Conservation (phyloP, 2,888 invertebrate species). For the Lordiphosa andalusiaca region DNA sequence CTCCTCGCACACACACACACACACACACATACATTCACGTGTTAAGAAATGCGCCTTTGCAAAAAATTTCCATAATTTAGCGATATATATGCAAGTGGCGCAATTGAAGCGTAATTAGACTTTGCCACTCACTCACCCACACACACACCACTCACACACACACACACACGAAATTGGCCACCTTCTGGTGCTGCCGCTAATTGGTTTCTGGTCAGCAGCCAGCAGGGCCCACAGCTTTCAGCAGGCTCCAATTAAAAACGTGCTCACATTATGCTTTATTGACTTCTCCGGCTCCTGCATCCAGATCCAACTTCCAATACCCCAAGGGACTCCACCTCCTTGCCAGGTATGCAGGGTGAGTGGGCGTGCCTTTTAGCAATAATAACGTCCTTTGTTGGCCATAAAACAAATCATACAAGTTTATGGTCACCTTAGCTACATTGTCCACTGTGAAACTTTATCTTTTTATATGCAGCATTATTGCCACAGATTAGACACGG, state of each 20-base stretch:
- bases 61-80: constrained; percentile 80
- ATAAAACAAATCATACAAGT: constrained; percentile 77
- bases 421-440: constrained; percentile 65
- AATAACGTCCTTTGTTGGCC: constrained; percentile 74
- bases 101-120: constrained; percentile 80
- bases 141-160: constrained; percentile 2
- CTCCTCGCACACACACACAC: constrained; percentile 24
- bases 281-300: constrained; percentile 43
- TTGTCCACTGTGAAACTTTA: constrained; percentile 69
- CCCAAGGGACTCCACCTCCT: constrained; percentile 29
- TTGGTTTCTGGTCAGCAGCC: constrained; percentile 68
- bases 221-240: constrained; percentile 52
- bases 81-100: constrained; percentile 80
- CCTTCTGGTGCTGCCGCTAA: constrained; percentile 65
- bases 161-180: constrained; percentile 40
- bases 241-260: constrained; percentile 72
- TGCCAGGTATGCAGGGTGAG: constrained; percentile 13
- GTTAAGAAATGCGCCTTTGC: constrained; percentile 65
- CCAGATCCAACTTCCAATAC: constrained; percentile 24
- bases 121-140: constrained; percentile 41
- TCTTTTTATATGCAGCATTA: constrained; percentile 76
- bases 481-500: constrained; percentile 76
- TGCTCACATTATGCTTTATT: constrained; percentile 76
- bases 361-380: constrained; percentile 72
- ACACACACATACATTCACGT: constrained; percentile 14